Base-by-base conservation (phyloP, 2,113 vertebrate genomes). In the Artemisiospiza belli region DNA sequence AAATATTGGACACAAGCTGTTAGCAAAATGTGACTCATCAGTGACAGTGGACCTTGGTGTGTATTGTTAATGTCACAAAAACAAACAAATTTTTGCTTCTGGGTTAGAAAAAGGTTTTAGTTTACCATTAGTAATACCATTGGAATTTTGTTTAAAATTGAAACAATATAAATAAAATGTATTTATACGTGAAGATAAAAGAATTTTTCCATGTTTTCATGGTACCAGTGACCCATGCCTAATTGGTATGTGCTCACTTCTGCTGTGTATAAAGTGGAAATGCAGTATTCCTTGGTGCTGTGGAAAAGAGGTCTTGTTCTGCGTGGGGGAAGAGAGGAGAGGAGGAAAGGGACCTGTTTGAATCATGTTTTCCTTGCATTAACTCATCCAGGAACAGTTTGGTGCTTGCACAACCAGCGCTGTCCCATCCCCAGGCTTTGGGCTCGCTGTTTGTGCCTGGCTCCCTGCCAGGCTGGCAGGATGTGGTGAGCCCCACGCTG, bases 121-220 rank as follows among this genome's bases (percentile, higher is more conserved):
- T 95, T 97, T 97, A 97, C 91, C 62, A 2, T 94, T 93, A 92
- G 61, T 92, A 97, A 97, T 74, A 62, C 92, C 18, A 9, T 43
- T 68, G 96, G 97, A 97, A 97, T 97, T 94, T 68, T 97, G 97
- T 97, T 97, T 97, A 96, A 91, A 97, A 96, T 88, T 73, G 75
- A 92, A 96, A 83, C 82, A 90, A 76, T 94, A 80, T 91, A 97
- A 97, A 97, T 96, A 95, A 96, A 82, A 95, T 78, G 62, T 76
- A 91, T 88, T 96, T 96, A 82, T 86, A 67, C 15, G 2, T 97
- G 91, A 95, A 95, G 72, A 81, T 83, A 87, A 64, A 92, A 81
- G 77, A 94, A 44, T 81, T 85, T 95, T 96, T 93, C 83, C 91
- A 18, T 83, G 86, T 12, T 85, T 66, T 86, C 64, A 62, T 52